A percentile compares a stretch with the other conserved stretches of the same genome.
Conservation (phyloP, 1,140 invertebrate species). For the Cyclargus thomasi region DNA sequence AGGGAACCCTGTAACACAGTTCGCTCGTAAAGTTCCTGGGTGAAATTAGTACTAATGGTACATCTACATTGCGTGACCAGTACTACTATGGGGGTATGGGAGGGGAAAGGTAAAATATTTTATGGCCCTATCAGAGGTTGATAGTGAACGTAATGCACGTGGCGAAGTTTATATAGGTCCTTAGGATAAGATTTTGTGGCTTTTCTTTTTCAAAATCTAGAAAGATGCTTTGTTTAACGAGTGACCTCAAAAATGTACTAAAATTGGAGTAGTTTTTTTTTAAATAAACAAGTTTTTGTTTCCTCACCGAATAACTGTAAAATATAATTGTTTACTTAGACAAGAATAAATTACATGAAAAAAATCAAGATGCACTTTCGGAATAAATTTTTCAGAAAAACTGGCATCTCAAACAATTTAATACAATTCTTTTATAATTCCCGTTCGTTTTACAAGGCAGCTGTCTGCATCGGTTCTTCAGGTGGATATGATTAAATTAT, state of each 20-base stretch:
- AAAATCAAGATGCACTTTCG: too few species aligned
- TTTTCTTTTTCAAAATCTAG: too few species aligned
- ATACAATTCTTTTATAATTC: not conserved
- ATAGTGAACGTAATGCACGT: slow-evolving; percentile 43
- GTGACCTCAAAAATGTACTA: too few species aligned
- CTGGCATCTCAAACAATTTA: not conserved
- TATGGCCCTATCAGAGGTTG: slow-evolving; percentile 49
- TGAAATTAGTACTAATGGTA: slow-evolving; percentile 59
- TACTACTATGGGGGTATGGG: slow-evolving; percentile 31
- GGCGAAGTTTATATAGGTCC: slow-evolving; percentile 51
- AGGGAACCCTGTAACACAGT: slow-evolving; percentile 23
- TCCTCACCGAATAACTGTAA: too few species aligned
- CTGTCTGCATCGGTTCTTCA: not conserved
- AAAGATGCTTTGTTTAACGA: too few species aligned
- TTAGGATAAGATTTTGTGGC: too few species aligned
- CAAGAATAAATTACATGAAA: too few species aligned
- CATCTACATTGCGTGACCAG: slow-evolving; percentile 50
- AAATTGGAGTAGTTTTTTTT: too few species aligned
- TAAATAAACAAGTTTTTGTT: too few species aligned
- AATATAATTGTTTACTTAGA: too few species aligned
- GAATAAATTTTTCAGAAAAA: too few species aligned
- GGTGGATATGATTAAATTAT: not conserved
- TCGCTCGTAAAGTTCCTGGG: slow-evolving; percentile 41
- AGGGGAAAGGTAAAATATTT: slow-evolving; percentile 58
- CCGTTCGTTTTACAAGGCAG: not conserved